phyloP scores from a whole-genome alignment of 2,888 invertebrate genomes.

The Lydus trimaculatus region DNA sequence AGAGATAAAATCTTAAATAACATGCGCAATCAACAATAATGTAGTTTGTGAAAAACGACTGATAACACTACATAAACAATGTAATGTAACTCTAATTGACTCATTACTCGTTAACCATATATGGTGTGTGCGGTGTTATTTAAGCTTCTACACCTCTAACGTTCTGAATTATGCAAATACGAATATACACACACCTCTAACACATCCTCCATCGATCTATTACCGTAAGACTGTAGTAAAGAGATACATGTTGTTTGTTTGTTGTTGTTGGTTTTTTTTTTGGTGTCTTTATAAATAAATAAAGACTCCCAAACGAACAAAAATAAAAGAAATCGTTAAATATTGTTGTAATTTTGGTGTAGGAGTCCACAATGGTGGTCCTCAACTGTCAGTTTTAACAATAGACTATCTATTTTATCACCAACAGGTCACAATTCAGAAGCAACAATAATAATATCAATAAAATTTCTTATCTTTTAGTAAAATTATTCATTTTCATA shows the following conservation, averaged over 20 bases:
- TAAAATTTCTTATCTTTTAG: slow-evolving; percentile 47
- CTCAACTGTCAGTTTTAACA: slow-evolving; percentile 45
- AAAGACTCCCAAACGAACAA: not conserved
- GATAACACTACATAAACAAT: slow-evolving; percentile 18
- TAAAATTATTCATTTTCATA: slow-evolving; percentile 28
- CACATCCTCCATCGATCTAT: not conserved
- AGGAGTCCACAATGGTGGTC: slow-evolving; percentile 44
- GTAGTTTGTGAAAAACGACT: slow-evolving; percentile 1
- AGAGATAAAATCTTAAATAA: not conserved
- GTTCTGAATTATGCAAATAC: slow-evolving; percentile 29
- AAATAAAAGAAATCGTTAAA: slow-evolving; percentile 17
- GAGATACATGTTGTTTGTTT: not conserved
- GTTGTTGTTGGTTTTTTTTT: not conserved
- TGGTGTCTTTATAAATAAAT: not conserved
- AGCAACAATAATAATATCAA: slow-evolving; percentile 52
- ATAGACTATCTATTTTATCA: slow-evolving; percentile 50
- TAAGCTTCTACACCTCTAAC: slow-evolving; percentile 25
- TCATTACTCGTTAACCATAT: slow-evolving; percentile 27
- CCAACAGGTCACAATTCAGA: slow-evolving; percentile 47
- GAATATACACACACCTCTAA: not conserved
- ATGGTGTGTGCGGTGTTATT: slow-evolving; percentile 19
- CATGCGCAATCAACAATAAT: not conserved
- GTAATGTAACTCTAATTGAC: slow-evolving; percentile 27
- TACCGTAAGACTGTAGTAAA: not conserved
- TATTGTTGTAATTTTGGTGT: slow-evolving; percentile 37